Conservation (phyloP, 2,797 vertebrate genomes). For the Tiaroga cobitis region DNA sequence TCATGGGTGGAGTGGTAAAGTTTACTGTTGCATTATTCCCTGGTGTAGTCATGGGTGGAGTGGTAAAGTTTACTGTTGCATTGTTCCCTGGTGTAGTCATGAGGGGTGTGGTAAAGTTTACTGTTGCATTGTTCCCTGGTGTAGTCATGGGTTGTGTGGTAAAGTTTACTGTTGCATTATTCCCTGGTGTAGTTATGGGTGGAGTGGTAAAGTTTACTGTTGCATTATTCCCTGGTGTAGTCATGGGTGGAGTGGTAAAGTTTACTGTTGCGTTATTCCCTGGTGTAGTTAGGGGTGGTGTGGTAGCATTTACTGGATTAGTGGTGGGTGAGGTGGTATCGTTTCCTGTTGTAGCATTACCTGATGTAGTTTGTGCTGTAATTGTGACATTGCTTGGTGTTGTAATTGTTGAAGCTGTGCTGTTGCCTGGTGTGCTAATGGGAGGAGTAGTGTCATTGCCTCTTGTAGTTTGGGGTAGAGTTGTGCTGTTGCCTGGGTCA, state of each 20-base stretch:
- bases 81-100: slow-evolving; percentile 9
- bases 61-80: slow-evolving; percentile 12
- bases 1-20: not conserved
- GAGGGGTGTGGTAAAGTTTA: not conserved
- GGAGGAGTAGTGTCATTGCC: not conserved
- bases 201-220: not conserved
- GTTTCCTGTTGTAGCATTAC: slow-evolving; percentile 6
- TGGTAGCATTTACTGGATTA: not conserved
- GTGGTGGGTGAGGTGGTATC: not conserved
- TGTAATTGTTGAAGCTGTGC: slow-evolving; percentile 3
- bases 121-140: not conserved
- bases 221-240: slow-evolving; percentile 30
- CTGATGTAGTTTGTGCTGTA: slow-evolving; percentile 38
- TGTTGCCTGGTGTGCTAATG: slow-evolving; percentile 21
- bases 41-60: slow-evolving; percentile 14
- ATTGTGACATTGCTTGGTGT: slow-evolving; percentile 9
- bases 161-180: slow-evolving; percentile 5
- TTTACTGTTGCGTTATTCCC: not conserved
- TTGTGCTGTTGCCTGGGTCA: not conserved
- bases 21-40: not conserved
- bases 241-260: not conserved
- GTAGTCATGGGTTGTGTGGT: slow-evolving; percentile 21
- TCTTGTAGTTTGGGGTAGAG: slow-evolving; percentile 13
- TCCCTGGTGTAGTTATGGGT: slow-evolving; percentile 25
- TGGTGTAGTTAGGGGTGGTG: slow-evolving; percentile 12